Percentiles rank a stretch among this genome's conserved stretches.
Conservation (phyloP, 2,888 invertebrate genomes). For the Athripsodes cinereus region DNA sequence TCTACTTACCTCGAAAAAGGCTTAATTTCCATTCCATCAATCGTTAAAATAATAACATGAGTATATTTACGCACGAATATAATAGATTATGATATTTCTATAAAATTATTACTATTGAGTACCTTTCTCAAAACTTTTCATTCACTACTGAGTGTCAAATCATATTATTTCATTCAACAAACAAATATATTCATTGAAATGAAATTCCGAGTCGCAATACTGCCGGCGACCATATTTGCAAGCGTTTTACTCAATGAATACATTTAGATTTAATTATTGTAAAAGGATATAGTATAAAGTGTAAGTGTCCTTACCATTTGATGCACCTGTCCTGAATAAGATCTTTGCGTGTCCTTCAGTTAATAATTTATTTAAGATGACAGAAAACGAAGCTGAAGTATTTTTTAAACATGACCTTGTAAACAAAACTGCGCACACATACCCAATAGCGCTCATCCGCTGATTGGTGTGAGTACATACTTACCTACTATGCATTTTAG, state of each 20-base stretch:
- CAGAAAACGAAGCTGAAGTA: constrained; percentile 17
- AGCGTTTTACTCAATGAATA: not conserved
- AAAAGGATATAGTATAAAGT: constrained; percentile 1
- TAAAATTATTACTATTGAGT: too few species aligned
- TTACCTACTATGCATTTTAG: too few species aligned
- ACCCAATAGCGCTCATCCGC: constrained; percentile 10
- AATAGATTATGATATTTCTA: not conserved
- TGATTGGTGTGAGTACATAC: not conserved
- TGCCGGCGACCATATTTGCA: constrained; percentile 16
- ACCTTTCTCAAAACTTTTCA: too few species aligned
- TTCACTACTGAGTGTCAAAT: not conserved
- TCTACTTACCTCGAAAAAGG: too few species aligned
- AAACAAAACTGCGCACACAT: constrained; percentile 26
- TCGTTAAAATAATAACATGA: not conserved
- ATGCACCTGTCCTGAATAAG: constrained; percentile 1
- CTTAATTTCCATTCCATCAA: too few species aligned
- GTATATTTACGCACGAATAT: not conserved
- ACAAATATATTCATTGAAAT: not conserved
- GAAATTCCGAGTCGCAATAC: not conserved
- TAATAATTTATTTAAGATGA: constrained; percentile 22
- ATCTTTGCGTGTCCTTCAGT: constrained; percentile 21
- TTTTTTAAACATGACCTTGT: constrained; percentile 29
- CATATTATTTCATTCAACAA: not conserved
- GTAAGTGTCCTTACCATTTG: constrained; percentile 17
- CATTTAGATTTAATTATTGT: constrained; percentile 2